Evolutionary conservation across 2,888 invertebrate genomes (phyloP), one percentile per base, ranked within the genome.

Genomic region (Anthophora plumipes): DNA sequence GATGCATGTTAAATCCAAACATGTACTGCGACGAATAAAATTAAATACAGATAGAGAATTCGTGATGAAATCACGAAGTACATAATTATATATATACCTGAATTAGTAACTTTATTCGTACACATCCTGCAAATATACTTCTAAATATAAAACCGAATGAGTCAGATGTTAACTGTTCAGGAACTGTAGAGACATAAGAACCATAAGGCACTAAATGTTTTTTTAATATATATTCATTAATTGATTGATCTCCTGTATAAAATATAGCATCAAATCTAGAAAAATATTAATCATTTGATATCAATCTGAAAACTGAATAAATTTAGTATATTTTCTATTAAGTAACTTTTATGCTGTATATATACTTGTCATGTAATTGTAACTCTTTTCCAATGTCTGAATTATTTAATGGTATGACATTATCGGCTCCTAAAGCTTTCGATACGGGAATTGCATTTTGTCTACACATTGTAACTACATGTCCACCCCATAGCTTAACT

Each of bases 401-500:
- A 79, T 91, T 91, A 25, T 89, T 92, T 37, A 93, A 87, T 55
- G 93, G 88, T 75, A 95, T 94, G 57, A 95, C 92, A 85, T 95
- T 94, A 73, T 94, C 93, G 22, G 95, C 95, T 22, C 95, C 95
- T 39, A 95, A 91, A 20, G 95, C 95, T 90, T 93, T 94, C 41
- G 94, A 94, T n/a, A 95, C 94, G 9, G 94, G 94, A n/a, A 94
- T 90, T 9, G 95, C 95, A 78, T 95, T 92, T 68, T 93, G 90
- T 87, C 92, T 94, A 83, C 95, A 95, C 14, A 95, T 94, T 1
- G 95, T 94, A 1, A 95, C 94, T 17, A 95, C 94, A 78, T 94
- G 92, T 55, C 95, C 95, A 31, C 95, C 95, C 95, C 95, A 95
- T 59, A 94, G 89, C 84, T 94, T 94, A 39, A 95, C 92, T 61